Conservation (phyloP, 1,140 invertebrate species). For the Neoseiulus cucumeris region DNA sequence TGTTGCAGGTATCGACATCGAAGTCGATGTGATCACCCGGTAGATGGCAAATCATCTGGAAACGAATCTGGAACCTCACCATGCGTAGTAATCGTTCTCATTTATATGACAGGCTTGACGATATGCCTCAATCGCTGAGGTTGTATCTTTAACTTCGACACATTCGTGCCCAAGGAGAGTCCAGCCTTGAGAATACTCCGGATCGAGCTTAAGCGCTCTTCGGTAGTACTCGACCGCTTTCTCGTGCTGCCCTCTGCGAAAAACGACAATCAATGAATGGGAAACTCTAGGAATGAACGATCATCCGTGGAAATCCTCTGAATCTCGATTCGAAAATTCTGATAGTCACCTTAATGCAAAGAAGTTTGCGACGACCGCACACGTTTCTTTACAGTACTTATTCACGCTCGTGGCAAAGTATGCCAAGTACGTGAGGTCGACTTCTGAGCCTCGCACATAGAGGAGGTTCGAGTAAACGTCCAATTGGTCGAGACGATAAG, state of each 20-base stretch:
- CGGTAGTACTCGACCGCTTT: conserved; percentile 84
- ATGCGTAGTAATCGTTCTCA: conserved; percentile 76
- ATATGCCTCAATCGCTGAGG: conserved; percentile 93
- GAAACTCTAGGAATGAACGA: too few species aligned
- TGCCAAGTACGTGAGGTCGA: conserved; percentile 76
- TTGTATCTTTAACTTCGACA: conserved; percentile 96
- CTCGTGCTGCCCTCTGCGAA: conserved; percentile 60
- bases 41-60: too few species aligned
- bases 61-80: conserved; percentile 30
- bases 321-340: too few species aligned
- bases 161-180: conserved; percentile 97
- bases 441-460: conserved; percentile 66
- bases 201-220: conserved; percentile 77
- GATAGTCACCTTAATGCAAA: background rate
- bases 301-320: too few species aligned
- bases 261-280: too few species aligned
- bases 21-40: too few species aligned
- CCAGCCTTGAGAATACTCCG: conserved; percentile 81
- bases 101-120: conserved; percentile 91
- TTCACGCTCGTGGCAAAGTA: conserved; percentile 81
- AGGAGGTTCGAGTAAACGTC: conserved; percentile 88
- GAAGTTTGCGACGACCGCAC: conserved; percentile 67
- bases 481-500: conserved; percentile 78
- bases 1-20: too few species aligned
- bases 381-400: conserved; percentile 91